phyloP scores from a whole-genome alignment of 2,797 vertebrate species.

The Brachymystax lenok region DNA sequence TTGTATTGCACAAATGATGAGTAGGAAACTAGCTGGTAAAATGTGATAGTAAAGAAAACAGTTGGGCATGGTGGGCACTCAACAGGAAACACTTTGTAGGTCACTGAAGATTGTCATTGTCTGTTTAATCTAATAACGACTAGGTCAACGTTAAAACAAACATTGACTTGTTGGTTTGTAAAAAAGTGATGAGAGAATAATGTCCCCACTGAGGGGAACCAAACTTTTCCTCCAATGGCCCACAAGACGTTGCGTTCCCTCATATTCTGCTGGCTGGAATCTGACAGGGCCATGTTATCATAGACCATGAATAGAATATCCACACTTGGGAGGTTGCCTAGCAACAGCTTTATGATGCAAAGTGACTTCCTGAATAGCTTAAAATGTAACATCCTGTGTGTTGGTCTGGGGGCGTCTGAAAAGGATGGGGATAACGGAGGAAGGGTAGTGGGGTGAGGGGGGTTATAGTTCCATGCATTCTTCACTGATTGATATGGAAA shows the following conservation, averaged over 20 bases:
- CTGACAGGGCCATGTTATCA: slow-evolving; percentile 67
- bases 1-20: background rate
- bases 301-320: slow-evolving; percentile 63
- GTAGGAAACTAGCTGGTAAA: background rate
- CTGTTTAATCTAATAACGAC: slow-evolving; percentile 7
- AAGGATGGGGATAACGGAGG: slow-evolving; percentile 9
- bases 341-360: slow-evolving; percentile 82
- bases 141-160: slow-evolving; percentile 16
- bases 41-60: background rate
- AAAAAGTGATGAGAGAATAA: slow-evolving; percentile 44
- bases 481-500: slow-evolving; percentile 35
- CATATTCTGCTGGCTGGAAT: slow-evolving; percentile 54
- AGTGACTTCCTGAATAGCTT: slow-evolving; percentile 73
- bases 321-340: slow-evolving; percentile 63
- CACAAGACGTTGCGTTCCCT: slow-evolving; percentile 33
- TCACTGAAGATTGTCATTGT: background rate
- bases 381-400: slow-evolving; percentile 72
- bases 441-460: slow-evolving; percentile 8
- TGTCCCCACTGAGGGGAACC: slow-evolving; percentile 27
- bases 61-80: background rate
- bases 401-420: slow-evolving; percentile 51
- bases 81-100: background rate
- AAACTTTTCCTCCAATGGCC: slow-evolving; percentile 46
- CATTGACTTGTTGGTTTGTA: slow-evolving; percentile 23
- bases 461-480: slow-evolving; percentile 54